Evolutionary conservation across 2,797 vertebrate genomes (phyloP), one percentile per base, ranked within the genome.

Genomic region (Heteromormyrus szaboi): DNA sequence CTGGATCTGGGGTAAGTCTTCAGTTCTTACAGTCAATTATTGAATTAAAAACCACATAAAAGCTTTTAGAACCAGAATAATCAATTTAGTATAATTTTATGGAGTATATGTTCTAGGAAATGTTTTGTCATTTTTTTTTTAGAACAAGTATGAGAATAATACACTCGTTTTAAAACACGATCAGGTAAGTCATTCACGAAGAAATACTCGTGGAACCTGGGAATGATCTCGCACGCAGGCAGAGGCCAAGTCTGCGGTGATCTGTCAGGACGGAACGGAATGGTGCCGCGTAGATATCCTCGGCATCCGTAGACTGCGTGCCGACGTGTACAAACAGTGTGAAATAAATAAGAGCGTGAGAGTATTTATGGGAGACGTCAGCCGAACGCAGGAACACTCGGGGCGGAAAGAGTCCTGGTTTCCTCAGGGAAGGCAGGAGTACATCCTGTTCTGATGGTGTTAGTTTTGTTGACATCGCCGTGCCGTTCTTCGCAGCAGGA

Each of bases 381-480:
- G 86, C 84, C 86, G 93, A 94, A 93, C 92, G 91, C 89, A 89
- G 91, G 90, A 65, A 90, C 72, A 79, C 37, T 79, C 8, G 0
- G 83, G 53, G 56, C 85, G 90, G 88, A 87, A 89, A 86, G 85
- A 76, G 84, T 89, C 72, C 86, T 62, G 37, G 85, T 59, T 50
- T 86, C 72, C 76, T 87, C 87, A 29, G 89, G 88, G 87, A 44
- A 54, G 48, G 22, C 62, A 51, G 91, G 92, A 92, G 94, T 95
- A 95, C 94, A 94, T 95, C 93, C 95, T 94, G 94, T 95, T 95
- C 94, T 88, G 89, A 33, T 87, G 90, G 85, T 95, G 94, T 94
- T 96, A 95, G 93, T 93, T 95, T 95, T 93, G 94, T 92, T 92
- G 91, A 91, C 91, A 93, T 92, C 90, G 89, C 91, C 89, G 51